A percentile compares a stretch with the other conserved stretches of the same genome.
These are phyloP conservation scores for Liasis olivaceus DNA, from an alignment of 2,797 vertebrate genomes.

Conservation along the genomic window DNA sequence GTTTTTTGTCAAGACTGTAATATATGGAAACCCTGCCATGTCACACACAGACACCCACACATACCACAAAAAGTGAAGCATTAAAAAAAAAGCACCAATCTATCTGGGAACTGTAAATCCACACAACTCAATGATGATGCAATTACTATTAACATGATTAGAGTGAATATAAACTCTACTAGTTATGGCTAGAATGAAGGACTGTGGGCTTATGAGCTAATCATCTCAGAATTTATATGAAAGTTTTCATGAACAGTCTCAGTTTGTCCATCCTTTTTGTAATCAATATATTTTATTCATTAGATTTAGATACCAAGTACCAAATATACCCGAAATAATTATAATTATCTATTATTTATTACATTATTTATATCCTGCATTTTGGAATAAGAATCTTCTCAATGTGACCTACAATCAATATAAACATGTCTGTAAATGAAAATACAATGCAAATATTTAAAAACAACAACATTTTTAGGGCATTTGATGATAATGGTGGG, in stretches of 20 bases:
- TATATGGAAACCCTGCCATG: not conserved
- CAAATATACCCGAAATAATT: too few relatives aligned
- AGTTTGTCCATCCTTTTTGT: not conserved
- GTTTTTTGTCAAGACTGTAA: not conserved
- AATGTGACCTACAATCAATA: too few relatives aligned
- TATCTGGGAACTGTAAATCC: not conserved
- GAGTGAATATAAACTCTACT: not conserved
- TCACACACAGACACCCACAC: not conserved
- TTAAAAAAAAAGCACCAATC: not conserved
- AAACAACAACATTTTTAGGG: not conserved
- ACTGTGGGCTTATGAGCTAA: not conserved
- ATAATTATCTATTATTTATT: too few relatives aligned
- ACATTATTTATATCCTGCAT: too few relatives aligned
- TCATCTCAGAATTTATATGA: not conserved
- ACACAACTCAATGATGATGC: too few relatives aligned
- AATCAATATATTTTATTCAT: not conserved
- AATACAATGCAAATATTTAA: too few relatives aligned
- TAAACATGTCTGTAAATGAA: too few relatives aligned
- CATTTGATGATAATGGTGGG: not conserved
- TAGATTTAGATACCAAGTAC: too few relatives aligned
- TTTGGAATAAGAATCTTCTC: too few relatives aligned
- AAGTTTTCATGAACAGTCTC: not conserved
- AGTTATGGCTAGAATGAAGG: not conserved
- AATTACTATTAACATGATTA: not conserved
- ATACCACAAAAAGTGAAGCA: not conserved